Percentiles rank a stretch among this genome's conserved stretches.
Conservation (phyloP, 2,888 invertebrate species). For the Acanthosepion lycidas region DNA sequence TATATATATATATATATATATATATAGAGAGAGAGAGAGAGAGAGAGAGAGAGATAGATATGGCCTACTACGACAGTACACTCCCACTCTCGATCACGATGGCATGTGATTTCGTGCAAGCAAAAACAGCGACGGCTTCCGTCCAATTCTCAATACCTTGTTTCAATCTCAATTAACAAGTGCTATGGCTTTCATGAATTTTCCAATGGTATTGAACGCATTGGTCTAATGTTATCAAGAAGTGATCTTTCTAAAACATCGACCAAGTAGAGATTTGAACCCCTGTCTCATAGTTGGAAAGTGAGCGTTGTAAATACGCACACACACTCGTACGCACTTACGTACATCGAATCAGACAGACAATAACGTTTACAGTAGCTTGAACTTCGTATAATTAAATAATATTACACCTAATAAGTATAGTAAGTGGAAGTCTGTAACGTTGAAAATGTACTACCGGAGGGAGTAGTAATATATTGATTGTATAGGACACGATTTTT, state of each 20-base stretch:
- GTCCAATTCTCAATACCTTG: too few species aligned
- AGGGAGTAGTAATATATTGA: not conserved
- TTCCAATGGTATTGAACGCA: too few species aligned
- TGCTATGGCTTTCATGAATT: too few species aligned
- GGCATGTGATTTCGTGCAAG: too few species aligned
- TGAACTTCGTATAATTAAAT: not conserved
- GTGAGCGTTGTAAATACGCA: not conserved
- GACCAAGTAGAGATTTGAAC: too few species aligned
- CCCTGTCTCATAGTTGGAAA: too few species aligned
- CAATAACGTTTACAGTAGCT: not conserved
- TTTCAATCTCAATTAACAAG: too few species aligned
- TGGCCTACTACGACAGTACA: too few species aligned
- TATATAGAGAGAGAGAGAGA: not conserved
- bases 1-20: not conserved
- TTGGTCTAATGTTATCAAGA: too few species aligned
- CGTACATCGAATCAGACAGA: not conserved
- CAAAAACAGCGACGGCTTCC: too few species aligned
- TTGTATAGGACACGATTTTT: not conserved
- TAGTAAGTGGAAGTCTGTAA: not conserved
- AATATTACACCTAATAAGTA: not conserved
- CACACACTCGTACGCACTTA: not conserved
- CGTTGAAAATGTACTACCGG: not conserved
- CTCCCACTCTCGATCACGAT: too few species aligned
- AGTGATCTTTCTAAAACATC: too few species aligned
- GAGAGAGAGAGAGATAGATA: not conserved